phyloP scores from a whole-genome alignment of 2,797 vertebrate genomes.

The Thripadectes ignobilis region DNA sequence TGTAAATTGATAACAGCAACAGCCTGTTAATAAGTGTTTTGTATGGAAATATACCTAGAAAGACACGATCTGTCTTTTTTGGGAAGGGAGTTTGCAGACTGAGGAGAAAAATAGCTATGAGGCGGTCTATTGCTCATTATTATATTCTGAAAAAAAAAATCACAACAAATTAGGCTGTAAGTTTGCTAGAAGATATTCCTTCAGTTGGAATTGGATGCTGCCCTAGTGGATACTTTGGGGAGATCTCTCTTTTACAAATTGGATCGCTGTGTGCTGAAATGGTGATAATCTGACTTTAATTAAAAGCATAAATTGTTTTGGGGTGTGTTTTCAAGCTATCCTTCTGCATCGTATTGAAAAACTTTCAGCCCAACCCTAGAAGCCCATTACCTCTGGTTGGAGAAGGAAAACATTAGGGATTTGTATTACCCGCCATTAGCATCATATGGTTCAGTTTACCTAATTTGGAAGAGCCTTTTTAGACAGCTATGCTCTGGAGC shows the following conservation, averaged over 20 bases:
- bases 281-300: conserved; percentile 58
- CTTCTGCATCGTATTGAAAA: conserved; percentile 19
- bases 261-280: conserved; percentile 53
- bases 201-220: conserved; percentile 40
- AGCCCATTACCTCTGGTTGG: background rate
- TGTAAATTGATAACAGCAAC: conserved; percentile 75
- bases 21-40: conserved; percentile 73
- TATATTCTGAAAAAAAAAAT: conserved; percentile 32
- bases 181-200: conserved; percentile 7
- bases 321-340: conserved; percentile 27
- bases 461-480: background rate
- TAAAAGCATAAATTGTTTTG: conserved; percentile 56
- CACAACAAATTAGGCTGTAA: conserved; percentile 46
- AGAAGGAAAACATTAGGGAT: background rate
- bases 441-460: background rate
- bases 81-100: conserved; percentile 66
- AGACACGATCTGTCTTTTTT: conserved; percentile 62
- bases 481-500: background rate
- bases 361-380: background rate
- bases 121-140: conserved; percentile 49
- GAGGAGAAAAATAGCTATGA: conserved; percentile 45
- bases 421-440: background rate
- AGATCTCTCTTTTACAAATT: conserved; percentile 59
- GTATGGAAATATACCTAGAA: conserved; percentile 74
- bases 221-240: conserved; percentile 50